Conservation (phyloP, 2,888 invertebrate species). For the Drosophila neotestacea region DNA sequence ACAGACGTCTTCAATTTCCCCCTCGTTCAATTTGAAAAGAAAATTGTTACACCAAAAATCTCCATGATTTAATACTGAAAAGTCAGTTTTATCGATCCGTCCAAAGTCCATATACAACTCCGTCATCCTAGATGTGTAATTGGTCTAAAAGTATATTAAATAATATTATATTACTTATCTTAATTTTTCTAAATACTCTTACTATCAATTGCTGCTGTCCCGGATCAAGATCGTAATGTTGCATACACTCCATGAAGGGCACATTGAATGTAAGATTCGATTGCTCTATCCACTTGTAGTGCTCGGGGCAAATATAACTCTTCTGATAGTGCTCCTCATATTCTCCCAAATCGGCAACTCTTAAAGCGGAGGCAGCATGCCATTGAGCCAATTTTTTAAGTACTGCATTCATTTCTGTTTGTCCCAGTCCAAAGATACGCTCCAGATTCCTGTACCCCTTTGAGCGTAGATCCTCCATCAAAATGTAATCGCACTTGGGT, state of each 20-base stretch:
- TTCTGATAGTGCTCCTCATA: slow-evolving; percentile 52
- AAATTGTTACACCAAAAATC: slow-evolving; percentile 84
- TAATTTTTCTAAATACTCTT: slow-evolving; percentile 8
- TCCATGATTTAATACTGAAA: slow-evolving; percentile 79
- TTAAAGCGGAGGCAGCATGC: slow-evolving; percentile 79
- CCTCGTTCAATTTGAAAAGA: slow-evolving; percentile 74
- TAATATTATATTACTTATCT: not conserved
- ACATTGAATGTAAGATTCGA: slow-evolving; percentile 52
- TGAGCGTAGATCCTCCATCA: slow-evolving; percentile 75
- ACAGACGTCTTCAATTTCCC: slow-evolving; percentile 74
- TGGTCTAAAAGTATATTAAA: slow-evolving; percentile 43
- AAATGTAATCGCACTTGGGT: slow-evolving; percentile 64
- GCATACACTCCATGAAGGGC: slow-evolving; percentile 62
- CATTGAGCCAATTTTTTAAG: slow-evolving; percentile 78
- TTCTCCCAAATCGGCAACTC: slow-evolving; percentile 58
- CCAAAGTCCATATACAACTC: slow-evolving; percentile 66
- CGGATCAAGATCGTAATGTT: slow-evolving; percentile 49
- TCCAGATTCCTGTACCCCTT: slow-evolving; percentile 69
- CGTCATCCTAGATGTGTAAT: slow-evolving; percentile 52
- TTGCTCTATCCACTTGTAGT: slow-evolving; percentile 45
- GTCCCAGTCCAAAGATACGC: slow-evolving; percentile 69
- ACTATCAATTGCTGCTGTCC: slow-evolving; percentile 69
- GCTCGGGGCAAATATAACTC: slow-evolving; percentile 52
- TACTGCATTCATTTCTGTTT: slow-evolving; percentile 68
- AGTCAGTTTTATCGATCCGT: slow-evolving; percentile 48